Evolutionary conservation across 2,797 vertebrate species (phyloP).

Genomic region (Phataginus tricuspis): DNA sequence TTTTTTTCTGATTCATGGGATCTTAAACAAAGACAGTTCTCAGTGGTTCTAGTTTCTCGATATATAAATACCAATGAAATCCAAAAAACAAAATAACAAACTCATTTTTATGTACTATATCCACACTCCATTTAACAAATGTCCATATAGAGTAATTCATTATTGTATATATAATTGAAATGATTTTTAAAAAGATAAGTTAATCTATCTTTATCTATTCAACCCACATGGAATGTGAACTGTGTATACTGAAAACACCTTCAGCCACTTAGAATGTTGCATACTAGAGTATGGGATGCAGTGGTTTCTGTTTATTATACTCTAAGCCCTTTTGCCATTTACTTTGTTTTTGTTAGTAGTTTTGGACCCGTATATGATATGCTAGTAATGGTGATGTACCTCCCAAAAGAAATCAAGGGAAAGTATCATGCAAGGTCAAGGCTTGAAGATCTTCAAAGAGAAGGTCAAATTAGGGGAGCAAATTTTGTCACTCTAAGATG

Average conservation of each 20-base stretch:
- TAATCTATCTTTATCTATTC: not conserved
- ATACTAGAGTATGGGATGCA: not conserved
- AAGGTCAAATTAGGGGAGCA: not conserved
- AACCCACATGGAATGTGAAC: not conserved
- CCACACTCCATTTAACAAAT: not conserved
- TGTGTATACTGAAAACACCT: not conserved
- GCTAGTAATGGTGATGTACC: not conserved
- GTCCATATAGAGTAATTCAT: not conserved
- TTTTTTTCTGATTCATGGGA: not conserved
- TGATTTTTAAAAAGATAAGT: not conserved
- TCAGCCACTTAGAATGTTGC: not conserved
- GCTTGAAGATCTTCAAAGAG: not conserved
- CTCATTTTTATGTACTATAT: not conserved
- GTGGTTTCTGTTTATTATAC: not conserved
- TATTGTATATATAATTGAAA: not conserved
- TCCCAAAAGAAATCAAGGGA: not conserved
- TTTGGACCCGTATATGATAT: not conserved
- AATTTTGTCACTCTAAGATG: too few relatives aligned
- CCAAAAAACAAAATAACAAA: not conserved
- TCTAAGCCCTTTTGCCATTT: not conserved
- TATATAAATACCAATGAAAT: not conserved
- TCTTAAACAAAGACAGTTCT: not conserved
- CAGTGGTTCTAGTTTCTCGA: not conserved
- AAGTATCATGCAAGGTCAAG: not conserved
- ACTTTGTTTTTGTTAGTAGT: not conserved